phyloP scores from a whole-genome alignment of 2,113 vertebrate species.

The Argyrosomus japonicus region DNA sequence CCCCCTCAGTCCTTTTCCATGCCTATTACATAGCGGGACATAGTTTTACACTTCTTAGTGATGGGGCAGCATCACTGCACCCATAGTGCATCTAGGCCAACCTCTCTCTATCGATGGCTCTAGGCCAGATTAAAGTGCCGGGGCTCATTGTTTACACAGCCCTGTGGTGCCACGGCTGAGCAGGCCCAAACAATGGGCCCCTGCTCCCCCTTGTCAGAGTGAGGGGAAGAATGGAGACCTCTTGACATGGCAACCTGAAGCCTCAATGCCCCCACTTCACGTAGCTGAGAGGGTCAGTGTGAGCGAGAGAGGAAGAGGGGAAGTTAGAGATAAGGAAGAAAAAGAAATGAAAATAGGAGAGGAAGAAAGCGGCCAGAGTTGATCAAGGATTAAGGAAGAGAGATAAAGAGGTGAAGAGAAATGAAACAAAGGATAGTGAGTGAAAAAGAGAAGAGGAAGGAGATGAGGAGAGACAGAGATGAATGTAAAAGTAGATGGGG shows the following conservation, averaged over 20 bases:
- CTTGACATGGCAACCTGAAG: slow-evolving; percentile 84
- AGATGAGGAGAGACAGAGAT: no score
- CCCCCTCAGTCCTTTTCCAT: neutral
- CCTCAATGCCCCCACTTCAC: slow-evolving; percentile 82
- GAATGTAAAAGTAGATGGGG: neutral
- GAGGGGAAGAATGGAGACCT: slow-evolving; percentile 85
- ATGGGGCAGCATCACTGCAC: slow-evolving; percentile 47
- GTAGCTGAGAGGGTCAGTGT: slow-evolving; percentile 75
- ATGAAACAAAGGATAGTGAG: neutral
- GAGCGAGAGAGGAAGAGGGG: slow-evolving; percentile 44
- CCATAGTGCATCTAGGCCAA: slow-evolving; percentile 49
- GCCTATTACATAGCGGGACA: slow-evolving; percentile 5
- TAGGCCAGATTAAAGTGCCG: slow-evolving; percentile 81
- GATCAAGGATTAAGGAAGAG: neutral
- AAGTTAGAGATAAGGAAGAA: slow-evolving; percentile 55
- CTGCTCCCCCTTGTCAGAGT: slow-evolving; percentile 80
- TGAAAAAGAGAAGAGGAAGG: neutral
- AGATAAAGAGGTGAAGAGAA: neutral
- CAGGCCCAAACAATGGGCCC: slow-evolving; percentile 80
- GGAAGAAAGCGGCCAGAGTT: slow-evolving; percentile 9
- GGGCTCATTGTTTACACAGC: slow-evolving; percentile 80
- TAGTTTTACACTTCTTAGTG: slow-evolving; percentile 31
- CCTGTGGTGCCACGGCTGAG: slow-evolving; percentile 82
- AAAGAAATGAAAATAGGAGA: slow-evolving; percentile 30
- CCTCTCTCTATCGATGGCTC: slow-evolving; percentile 62